Base-by-base conservation (phyloP, 2,888 invertebrate species). In the Cephus rjabovi region DNA sequence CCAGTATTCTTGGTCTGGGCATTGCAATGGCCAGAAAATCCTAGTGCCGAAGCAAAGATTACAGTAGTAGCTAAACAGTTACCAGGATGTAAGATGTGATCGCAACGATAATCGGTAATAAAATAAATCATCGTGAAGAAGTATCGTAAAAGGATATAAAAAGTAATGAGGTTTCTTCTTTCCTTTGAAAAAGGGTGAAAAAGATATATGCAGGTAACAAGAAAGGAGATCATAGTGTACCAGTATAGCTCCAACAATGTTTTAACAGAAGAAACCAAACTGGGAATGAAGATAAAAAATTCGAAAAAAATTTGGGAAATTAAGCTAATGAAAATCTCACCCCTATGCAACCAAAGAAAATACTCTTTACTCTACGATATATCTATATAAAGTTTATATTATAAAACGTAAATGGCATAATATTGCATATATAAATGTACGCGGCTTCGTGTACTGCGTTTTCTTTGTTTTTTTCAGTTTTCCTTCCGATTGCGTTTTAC, bases 1-100 rank as follows among this genome's bases (percentile, higher is more conserved):
- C 97, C 76, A 96, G 96, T 77, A 93, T 97, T 76, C 94, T 98
- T 34, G 97, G 97, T 70, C 93, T 98, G 34, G 98, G 97, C 80
- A 94, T 98, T 84, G 97, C 97, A 76, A 93, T 97, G 86, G 94
- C 95, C 37, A 94, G 93, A 91, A 71, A 71, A 56, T 56, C 56
- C 23, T 56, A 56, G 56, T 23, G 23, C 23, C 23, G 1, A 56
- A 56, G 9, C 23, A 56, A 56, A 56, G 56, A 23, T 56, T 56
- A 56, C 23, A 9, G 23, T 56, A 23, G 9, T 9, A 56, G 23
- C 9, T 9, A 9, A 56, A 23, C 56, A 56, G 56, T 9, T 56
- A 56, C 56, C 23, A 56, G 9, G 23, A 56, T 9, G 56, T 56
- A 56, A 56, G 56, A 56, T 56, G 23, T 23, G 23, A 56, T 23